Base-by-base conservation (phyloP, 2,797 vertebrate species). In the Pangasius sanitwongsei region DNA sequence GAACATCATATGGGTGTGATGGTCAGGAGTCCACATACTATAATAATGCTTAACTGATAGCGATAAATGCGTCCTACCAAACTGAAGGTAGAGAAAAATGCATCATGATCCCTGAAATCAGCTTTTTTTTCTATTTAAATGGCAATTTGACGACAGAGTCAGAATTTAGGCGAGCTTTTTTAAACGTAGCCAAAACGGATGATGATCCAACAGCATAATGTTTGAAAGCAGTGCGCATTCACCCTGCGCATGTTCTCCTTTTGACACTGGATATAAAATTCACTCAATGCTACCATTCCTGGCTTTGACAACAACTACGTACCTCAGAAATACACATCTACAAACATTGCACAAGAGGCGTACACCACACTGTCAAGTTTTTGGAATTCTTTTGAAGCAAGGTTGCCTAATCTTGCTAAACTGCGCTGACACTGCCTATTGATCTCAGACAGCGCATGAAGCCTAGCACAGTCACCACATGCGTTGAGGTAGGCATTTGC, bases 391-490 rank as follows among this genome's bases (percentile, higher is more conserved):
- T 69, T 34, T 69, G 48, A 25, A 69, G 28, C 83, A 53, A 34
- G 63, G 18, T 53, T 85, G 63, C 63, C 48, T 85, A 53, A 69
- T 85, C 63, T 53, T 69, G 48, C 48, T 70, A 20, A 69, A 53
- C 12, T 53, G 1, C 0, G 2, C 83, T 25, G 65, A 85, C 83
- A 23, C n/a, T 34, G 63, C 18, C 8, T 69, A 23, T 34, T 69
- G 44, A 53, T 85, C 63, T 69, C 83, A 85, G 63, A 85, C 83
- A 53, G 44, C 18, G 11, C 48, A 7, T 53, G n/a, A 70, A 70
- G 44, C n/a, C n/a, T 34, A 20, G 63, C 18, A 69, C 7, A 50
- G 44, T 53, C 44, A 53, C 37, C 57, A 81, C 53, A 81, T 57
- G 31, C 31, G 37, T 37, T 25, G 15, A 57, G 53, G 31, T 57